Conservation (phyloP, 2,888 invertebrate genomes). For the Venustoraphidia nigricollis region DNA sequence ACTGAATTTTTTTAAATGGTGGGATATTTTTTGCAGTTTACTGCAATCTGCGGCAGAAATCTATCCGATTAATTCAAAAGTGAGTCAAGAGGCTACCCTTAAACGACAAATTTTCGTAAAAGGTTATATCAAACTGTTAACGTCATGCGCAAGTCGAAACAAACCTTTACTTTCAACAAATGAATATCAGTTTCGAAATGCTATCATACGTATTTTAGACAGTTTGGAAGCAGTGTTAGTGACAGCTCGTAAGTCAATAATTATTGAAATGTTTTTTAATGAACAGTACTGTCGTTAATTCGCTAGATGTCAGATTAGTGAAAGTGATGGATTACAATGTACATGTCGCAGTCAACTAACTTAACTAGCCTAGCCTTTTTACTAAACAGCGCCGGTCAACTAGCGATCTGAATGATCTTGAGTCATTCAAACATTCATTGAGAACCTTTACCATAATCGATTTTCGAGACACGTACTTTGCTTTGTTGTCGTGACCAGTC, state of each 20-base stretch:
- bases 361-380: too few species aligned
- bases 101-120: constrained; percentile 46
- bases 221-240: constrained; percentile 33
- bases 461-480: too few species aligned
- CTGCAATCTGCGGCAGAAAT: constrained; percentile 26
- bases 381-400: too few species aligned
- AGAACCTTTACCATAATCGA: too few species aligned
- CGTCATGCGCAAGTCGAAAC: constrained; percentile 35
- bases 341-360: too few species aligned
- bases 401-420: too few species aligned
- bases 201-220: constrained; percentile 33
- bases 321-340: too few species aligned
- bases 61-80: constrained; percentile 23
- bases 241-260: constrained; percentile 13
- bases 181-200: constrained; percentile 29
- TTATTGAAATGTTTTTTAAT: neutral
- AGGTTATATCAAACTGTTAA: constrained; percentile 39
- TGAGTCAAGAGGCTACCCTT: constrained; percentile 21
- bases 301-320: too few species aligned
- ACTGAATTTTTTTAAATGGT: constrained; percentile 29
- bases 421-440: too few species aligned
- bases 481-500: too few species aligned
- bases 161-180: constrained; percentile 32
- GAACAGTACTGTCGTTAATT: neutral
- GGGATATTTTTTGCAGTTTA: constrained; percentile 44